These are phyloP conservation scores for Platygyra sinensis DNA, from an alignment of 64 coral and sea anemone species.

Conservation along the genomic window DNA sequence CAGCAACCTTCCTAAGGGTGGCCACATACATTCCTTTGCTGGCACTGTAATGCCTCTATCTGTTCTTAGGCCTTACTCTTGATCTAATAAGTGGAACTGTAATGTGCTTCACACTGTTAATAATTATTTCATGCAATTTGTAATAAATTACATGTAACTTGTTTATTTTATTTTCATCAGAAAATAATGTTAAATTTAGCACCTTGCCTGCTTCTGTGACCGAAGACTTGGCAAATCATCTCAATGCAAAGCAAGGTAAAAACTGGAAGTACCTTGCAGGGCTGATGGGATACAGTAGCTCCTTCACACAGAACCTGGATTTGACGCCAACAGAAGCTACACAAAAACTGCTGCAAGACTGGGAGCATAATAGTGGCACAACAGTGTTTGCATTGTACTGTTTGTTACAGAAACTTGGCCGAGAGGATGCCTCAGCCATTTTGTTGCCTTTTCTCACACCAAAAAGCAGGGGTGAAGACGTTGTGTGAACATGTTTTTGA, in stretches of 20 bases:
- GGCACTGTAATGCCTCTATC: too few species aligned
- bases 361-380: background rate
- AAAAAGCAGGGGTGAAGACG: background rate
- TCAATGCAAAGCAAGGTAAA: background rate
- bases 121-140: background rate
- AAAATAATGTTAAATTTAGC: background rate
- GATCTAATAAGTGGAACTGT: too few species aligned
- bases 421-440: background rate
- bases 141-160: too few species aligned
- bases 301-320: background rate
- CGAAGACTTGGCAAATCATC: background rate
- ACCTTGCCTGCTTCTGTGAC: background rate
- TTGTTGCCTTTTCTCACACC: background rate
- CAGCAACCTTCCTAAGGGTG: too few species aligned
- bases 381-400: conserved; percentile 21
- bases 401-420: background rate
- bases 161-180: background rate
- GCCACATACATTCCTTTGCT: too few species aligned
- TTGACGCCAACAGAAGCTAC: background rate
- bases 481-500: background rate
- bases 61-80: too few species aligned
- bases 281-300: background rate
- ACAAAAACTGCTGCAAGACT: conserved; percentile 5
- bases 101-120: background rate
- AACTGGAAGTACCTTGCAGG: conserved; percentile 31